Base-by-base conservation (phyloP, 2,888 invertebrate genomes). In the Pristionchus exspectatus region DNA sequence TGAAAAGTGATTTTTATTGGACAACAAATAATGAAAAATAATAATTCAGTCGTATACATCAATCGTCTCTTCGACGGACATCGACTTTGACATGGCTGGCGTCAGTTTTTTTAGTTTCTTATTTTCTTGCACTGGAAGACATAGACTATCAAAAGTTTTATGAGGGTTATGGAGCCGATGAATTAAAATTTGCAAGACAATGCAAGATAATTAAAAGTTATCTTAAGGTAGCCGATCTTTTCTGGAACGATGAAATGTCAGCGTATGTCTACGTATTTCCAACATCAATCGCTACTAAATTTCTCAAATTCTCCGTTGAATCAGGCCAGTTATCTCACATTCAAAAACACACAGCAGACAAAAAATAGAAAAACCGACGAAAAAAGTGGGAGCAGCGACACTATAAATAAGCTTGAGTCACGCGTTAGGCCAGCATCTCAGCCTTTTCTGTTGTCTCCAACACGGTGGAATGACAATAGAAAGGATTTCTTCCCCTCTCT, bases 201-300 rank as follows among this genome's bases (percentile, higher is more conserved):
- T 50, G 44, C 7, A 50, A 50, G 44, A 50, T 50, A 69, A 69
- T 27, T 69, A 69, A 69, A 12, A 59, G 59, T 21, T 24, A 9
- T 59, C 59, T 59, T 14, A 9, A 85, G 84, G 87, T 87, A 0
- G 69, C 66, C 0, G 87, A 87, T 66, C 69, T 87, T 1, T 87
- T 87, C 87, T 87, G 87, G 87, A 87, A 87, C 87, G 87, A 87
- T 7, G 87, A 87, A 21, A 87, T 87, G 87, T 21, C 33, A 21
- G 33, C 84, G 9, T 59, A 24, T 30, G 27, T 30, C 33, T 85
- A 85, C 27, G 24, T 33, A 33, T 2, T 85, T 7, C 84, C 84
- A 0, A 18, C 59, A 21, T 18, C 33, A 24, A 85, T 85, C 2
- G 84, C 59, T 2, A n/a, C 27, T 2, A 9, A 18, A 30, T 85